These are phyloP conservation scores for Pachycephus smyrnensis DNA, from an alignment of 2,888 invertebrate species.

Conservation along the genomic window DNA sequence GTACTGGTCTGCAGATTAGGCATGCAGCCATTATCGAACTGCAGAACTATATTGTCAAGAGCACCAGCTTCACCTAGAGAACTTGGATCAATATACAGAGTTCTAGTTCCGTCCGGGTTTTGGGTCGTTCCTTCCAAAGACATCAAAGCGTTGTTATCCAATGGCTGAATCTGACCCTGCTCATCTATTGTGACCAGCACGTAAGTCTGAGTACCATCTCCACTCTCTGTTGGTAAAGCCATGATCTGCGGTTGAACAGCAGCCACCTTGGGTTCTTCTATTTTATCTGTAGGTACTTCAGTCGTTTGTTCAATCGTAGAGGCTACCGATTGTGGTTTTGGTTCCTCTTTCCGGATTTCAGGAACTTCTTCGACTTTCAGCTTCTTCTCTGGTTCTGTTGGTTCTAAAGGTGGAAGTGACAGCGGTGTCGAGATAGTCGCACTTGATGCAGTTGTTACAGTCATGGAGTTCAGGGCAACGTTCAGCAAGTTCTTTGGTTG, in stretches of 20 bases:
- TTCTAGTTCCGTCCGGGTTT: conserved; percentile 57
- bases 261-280: conserved; percentile 45
- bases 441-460: conserved; percentile 5
- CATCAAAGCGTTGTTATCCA: conserved; percentile 78
- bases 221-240: conserved; percentile 80
- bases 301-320: conserved; percentile 22
- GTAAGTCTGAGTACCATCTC: conserved; percentile 80
- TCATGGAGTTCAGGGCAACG: conserved; percentile 35
- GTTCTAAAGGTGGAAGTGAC: conserved; percentile 42
- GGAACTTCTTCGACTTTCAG: conserved; percentile 31
- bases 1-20: conserved; percentile 43
- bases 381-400: conserved; percentile 40
- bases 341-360: conserved; percentile 38
- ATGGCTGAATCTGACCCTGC: conserved; percentile 77
- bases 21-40: conserved; percentile 67
- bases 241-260: conserved; percentile 75
- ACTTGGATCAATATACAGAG: conserved; percentile 68
- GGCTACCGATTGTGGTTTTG: conserved; percentile 8
- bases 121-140: conserved; percentile 63
- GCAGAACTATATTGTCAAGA: conserved; percentile 70
- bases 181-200: conserved; percentile 80
- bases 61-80: conserved; percentile 67
- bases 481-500: conserved; percentile 45
- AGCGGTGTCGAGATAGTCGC: conserved; percentile 24
- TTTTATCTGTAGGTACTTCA: conserved; percentile 43